These are phyloP conservation scores for Phasianus colchicus DNA, from an alignment of 2,113 vertebrate species.

Conservation along the genomic window DNA sequence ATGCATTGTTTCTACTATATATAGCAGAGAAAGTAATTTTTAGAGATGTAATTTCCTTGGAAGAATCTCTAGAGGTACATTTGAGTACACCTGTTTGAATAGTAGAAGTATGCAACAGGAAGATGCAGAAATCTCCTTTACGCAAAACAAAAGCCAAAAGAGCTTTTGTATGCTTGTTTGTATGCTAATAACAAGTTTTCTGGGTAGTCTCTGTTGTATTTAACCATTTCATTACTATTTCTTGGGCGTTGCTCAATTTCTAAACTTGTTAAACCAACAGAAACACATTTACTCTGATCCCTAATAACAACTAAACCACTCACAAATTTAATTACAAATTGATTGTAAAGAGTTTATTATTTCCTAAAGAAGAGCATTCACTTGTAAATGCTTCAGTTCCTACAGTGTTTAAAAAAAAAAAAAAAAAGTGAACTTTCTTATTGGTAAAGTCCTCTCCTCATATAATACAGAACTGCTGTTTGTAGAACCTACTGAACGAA, in stretches of 20 bases:
- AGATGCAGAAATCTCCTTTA: not conserved
- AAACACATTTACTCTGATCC: not conserved
- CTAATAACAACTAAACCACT: not conserved
- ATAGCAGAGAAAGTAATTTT: not conserved
- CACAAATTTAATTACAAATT: not conserved
- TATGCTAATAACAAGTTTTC: not conserved
- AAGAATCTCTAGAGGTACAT: not conserved
- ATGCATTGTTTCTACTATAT: not conserved
- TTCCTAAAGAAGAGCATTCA: not conserved
- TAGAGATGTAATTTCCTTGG: not conserved
- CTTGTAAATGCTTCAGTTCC: not conserved
- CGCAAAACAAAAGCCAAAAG: not conserved
- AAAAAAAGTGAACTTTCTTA: not conserved
- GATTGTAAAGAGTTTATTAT: not conserved
- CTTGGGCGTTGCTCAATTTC: not conserved
- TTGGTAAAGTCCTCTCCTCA: not conserved
- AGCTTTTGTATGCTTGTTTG: not conserved
- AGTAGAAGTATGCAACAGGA: not conserved
- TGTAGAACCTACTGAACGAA: not conserved
- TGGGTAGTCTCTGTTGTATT: not conserved
- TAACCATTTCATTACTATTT: not conserved
- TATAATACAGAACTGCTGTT: not conserved
- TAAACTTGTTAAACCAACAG: not conserved
- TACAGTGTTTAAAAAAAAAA: not conserved
- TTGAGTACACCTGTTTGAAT: not conserved